Conservation (phyloP, 2,888 invertebrate genomes). For the Dryococelus australis region DNA sequence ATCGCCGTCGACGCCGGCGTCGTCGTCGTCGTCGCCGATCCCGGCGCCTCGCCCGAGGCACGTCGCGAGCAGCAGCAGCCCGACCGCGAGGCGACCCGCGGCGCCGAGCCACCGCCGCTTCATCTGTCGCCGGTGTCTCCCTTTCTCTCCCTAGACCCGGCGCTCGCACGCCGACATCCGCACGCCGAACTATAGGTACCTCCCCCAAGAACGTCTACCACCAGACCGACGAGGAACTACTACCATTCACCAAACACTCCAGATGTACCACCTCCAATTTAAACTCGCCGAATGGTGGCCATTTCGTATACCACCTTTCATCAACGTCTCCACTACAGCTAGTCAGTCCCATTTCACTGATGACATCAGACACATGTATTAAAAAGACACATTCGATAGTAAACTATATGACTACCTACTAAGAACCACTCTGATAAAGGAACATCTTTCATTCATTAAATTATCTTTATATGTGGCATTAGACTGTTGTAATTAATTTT, state of each 20-base stretch:
- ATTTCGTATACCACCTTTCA: slow-evolving; percentile 1
- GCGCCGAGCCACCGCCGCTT: not conserved
- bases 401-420: too few relatives aligned
- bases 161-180: not conserved
- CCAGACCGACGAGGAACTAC: too few relatives aligned
- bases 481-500: too few relatives aligned
- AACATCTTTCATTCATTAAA: too few relatives aligned
- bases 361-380: not conserved
- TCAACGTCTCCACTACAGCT: not conserved
- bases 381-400: too few relatives aligned
- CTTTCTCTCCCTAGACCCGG: not conserved
- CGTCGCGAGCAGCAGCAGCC: not conserved
- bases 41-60: not conserved
- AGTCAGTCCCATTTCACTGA: not conserved
- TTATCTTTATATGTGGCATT: too few relatives aligned
- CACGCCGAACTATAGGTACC: not conserved
- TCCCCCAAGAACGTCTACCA: not conserved
- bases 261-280: too few relatives aligned
- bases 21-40: not conserved
- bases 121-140: not conserved
- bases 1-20: too few relatives aligned
- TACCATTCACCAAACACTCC: too few relatives aligned
- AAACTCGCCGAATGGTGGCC: not conserved
- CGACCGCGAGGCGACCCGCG: not conserved
- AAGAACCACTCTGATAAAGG: too few relatives aligned